These are phyloP conservation scores for Cryptophagus acutangulus DNA, from an alignment of 2,888 invertebrate genomes.

Conservation along the genomic window DNA sequence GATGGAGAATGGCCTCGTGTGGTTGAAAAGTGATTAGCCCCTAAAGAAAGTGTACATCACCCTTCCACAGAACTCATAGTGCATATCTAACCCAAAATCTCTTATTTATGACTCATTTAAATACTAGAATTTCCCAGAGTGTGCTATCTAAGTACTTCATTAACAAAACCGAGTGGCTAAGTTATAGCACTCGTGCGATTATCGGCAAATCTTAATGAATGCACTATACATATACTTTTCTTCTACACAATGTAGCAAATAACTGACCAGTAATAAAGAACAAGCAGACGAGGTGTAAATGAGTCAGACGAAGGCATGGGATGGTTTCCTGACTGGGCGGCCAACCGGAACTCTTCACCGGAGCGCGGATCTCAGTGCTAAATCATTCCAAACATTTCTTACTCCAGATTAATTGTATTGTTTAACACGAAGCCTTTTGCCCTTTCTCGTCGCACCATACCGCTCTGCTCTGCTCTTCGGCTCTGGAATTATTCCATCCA, in stretches of 20 bases:
- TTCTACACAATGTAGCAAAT: conserved; percentile 36
- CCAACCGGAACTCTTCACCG: conserved; percentile 35
- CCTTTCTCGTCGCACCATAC: no score
- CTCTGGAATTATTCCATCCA: no score
- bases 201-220: conserved; percentile 45
- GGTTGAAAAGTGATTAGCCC: conserved; percentile 5
- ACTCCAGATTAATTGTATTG: conserved; percentile 33
- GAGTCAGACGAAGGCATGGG: conserved; percentile 22
- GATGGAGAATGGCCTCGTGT: no score
- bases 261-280: conserved; percentile 23
- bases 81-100: conserved; percentile 32
- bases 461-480: no score
- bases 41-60: conserved; percentile 15
- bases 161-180: conserved; percentile 39
- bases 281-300: conserved; percentile 35
- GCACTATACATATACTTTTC: no score
- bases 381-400: conserved; percentile 37
- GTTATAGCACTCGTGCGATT: conserved; percentile 42
- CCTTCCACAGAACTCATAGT: no score
- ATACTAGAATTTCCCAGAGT: conserved; percentile 37
- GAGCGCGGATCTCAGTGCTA: conserved; percentile 25
- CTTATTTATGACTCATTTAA: conserved; percentile 43
- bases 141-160: conserved; percentile 44
- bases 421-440: conserved; percentile 28
- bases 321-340: conserved; percentile 19